These are phyloP conservation scores for Scolopax rusticola DNA, from an alignment of 2,797 vertebrate species.

Conservation along the genomic window DNA sequence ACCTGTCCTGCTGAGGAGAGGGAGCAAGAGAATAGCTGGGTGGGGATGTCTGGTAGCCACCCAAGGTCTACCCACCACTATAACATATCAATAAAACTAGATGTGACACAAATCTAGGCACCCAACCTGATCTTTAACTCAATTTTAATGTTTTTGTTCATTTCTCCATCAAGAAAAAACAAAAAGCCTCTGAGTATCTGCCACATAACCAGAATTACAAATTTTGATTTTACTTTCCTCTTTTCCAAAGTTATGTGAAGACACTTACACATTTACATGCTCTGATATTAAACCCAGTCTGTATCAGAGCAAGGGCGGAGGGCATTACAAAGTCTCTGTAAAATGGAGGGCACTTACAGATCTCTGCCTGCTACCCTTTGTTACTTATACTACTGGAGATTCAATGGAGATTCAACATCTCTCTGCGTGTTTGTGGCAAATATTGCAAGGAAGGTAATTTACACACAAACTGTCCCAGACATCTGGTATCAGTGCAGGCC, in stretches of 20 bases:
- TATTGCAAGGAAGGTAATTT: background rate
- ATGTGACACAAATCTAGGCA: background rate
- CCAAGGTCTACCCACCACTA: background rate
- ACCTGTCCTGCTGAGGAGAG: fast-evolving
- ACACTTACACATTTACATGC: fast-evolving
- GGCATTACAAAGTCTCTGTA: background rate
- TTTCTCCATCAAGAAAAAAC: background rate
- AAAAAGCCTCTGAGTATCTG: background rate
- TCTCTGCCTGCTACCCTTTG: background rate
- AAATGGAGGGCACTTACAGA: fast-evolving
- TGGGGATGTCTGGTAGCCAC: fast-evolving
- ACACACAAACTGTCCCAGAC: background rate
- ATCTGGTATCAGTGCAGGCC: background rate
- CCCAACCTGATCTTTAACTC: background rate
- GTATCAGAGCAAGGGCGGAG: background rate
- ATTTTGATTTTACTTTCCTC: background rate
- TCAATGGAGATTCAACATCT: background rate
- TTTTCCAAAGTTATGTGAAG: background rate
- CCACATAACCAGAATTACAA: background rate
- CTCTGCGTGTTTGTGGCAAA: background rate
- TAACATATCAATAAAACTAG: background rate
- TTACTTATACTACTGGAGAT: background rate
- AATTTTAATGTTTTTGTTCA: background rate
- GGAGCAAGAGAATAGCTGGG: fast-evolving
- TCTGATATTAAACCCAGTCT: background rate